Evolutionary conservation across 2,888 invertebrate genomes (phyloP).

Genomic region (Euspilapteryx auroguttella): DNA sequence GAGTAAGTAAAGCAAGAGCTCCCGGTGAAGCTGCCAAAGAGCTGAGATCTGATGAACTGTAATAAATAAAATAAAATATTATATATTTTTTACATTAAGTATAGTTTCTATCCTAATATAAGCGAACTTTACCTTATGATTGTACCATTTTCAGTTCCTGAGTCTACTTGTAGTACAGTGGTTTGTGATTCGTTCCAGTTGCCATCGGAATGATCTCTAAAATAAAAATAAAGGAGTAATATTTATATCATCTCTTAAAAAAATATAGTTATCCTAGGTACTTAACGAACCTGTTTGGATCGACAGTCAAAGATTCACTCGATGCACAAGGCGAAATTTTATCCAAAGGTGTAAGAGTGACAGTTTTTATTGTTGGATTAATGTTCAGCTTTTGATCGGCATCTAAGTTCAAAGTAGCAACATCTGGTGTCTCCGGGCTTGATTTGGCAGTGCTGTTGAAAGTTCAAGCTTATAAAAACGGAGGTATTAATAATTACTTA

Average conservation of each 20-base stretch:
- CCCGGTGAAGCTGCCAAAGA: constrained; percentile 56
- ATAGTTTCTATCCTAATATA: no score
- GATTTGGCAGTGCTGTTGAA: constrained; percentile 63
- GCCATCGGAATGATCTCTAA: constrained; percentile 80
- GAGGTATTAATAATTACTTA: no score
- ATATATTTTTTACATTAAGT: background rate
- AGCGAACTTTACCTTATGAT: constrained; percentile 37
- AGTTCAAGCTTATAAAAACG: no score
- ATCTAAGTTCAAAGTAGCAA: constrained; percentile 18
- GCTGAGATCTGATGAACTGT: constrained; percentile 51
- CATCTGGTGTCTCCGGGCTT: constrained; percentile 66
- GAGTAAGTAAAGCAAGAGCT: constrained; percentile 68
- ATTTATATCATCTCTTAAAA: no score
- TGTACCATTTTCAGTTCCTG: constrained; percentile 67
- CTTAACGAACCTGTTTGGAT: constrained; percentile 67
- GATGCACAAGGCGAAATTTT: constrained; percentile 76
- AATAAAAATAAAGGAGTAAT: constrained; percentile 8
- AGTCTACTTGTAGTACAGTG: constrained; percentile 77
- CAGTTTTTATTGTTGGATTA: constrained; percentile 23
- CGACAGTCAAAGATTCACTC: constrained; percentile 81
- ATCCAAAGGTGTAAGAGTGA: constrained; percentile 42
- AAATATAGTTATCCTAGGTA: no score
- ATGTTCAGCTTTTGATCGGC: constrained; percentile 28
- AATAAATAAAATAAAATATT: constrained; percentile 4
- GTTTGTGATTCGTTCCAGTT: constrained; percentile 90